Evolutionary conservation across 2,113 vertebrate genomes (phyloP).

Genomic region (Strigops habroptila): DNA sequence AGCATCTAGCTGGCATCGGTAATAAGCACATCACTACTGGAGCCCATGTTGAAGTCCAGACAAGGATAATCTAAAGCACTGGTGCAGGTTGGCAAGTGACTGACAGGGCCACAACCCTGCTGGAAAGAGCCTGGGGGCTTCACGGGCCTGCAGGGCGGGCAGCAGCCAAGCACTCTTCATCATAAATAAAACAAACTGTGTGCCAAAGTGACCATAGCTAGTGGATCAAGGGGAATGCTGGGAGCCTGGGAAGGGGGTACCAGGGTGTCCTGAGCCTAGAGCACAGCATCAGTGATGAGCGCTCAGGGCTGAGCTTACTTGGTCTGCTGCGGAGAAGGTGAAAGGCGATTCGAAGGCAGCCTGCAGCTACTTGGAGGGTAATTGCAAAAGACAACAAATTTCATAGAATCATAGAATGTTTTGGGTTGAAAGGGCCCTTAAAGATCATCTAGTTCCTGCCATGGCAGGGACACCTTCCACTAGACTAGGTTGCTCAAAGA

Average conservation of each 20-base stretch:
- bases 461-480: neutral
- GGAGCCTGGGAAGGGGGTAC: neutral
- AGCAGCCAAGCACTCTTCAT: neutral
- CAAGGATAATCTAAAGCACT: neutral
- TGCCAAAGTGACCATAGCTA: neutral
- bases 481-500: neutral
- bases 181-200: neutral
- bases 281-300: neutral
- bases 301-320: neutral
- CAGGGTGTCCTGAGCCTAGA: neutral
- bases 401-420: neutral
- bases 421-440: neutral
- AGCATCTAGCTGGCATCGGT: neutral
- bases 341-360: neutral
- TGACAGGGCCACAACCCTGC: neutral
- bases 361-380: neutral
- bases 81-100: neutral
- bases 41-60: neutral
- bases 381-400: neutral
- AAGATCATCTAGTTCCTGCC: neutral
- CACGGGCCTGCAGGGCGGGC: too few relatives aligned
- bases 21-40: neutral
- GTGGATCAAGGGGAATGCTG: neutral
- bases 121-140: neutral
- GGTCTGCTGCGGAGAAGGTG: neutral